Evolutionary conservation across 2,113 vertebrate species (phyloP).

Genomic region (Nesoenas mayeri): DNA sequence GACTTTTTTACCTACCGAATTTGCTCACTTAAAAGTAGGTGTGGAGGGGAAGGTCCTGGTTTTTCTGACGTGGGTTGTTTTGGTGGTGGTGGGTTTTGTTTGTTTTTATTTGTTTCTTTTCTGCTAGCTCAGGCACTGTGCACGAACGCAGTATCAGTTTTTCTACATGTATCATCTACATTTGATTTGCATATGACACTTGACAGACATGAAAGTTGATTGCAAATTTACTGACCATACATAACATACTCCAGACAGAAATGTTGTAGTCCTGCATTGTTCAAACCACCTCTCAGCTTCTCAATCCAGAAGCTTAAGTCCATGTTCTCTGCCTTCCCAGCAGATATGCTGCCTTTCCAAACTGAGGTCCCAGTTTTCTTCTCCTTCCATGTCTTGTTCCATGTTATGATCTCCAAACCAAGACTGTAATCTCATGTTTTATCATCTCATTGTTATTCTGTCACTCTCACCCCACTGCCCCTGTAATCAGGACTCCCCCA

Average conservation of each 20-base stretch:
- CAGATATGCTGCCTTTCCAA: neutral
- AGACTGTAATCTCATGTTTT: neutral
- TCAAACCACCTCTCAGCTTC: neutral
- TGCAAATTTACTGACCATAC: neutral
- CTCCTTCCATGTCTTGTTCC: neutral
- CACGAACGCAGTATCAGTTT: neutral
- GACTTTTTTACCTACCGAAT: neutral
- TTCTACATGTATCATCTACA: rapidly evolving
- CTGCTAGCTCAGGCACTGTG: neutral
- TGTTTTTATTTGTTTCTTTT: neutral
- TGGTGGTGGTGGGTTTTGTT: neutral
- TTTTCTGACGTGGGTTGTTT: neutral
- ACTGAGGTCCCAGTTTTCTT: neutral
- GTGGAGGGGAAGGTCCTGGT: neutral
- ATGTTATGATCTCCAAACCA: neutral
- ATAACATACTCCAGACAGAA: neutral
- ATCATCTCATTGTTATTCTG: neutral
- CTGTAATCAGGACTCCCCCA: neutral
- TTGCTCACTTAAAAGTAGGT: neutral
- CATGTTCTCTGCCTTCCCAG: neutral
- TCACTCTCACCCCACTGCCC: neutral
- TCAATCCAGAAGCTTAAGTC: neutral
- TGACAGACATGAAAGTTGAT: neutral
- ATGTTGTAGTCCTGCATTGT: neutral
- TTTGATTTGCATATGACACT: neutral